Evolutionary conservation across 2,113 vertebrate genomes (phyloP), one percentile per base, ranked within the genome.

Genomic region (Phalacrocorax brasilianus): DNA sequence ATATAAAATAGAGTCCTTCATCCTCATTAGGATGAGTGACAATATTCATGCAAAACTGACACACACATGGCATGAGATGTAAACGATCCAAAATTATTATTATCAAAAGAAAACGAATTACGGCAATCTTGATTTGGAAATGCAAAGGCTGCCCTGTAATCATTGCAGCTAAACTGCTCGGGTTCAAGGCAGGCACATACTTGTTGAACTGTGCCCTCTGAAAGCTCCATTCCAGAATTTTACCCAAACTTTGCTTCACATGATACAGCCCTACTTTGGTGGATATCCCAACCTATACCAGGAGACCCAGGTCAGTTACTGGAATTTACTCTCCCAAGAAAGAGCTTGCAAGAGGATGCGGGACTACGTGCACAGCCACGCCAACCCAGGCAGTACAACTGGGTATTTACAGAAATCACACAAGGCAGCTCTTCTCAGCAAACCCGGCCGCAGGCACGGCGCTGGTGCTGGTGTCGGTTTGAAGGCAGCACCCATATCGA

Each of bases 401-500:
- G 30, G 5, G 3, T 62, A 6, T 83, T 83, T 73, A 53, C 22
- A 73, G 62, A 42, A 65, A 45, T 21, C 20, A 11, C 30, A 20
- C 56, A 32, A 38, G 88, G 45, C 53, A 53, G 12, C 18, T 40
- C 16, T 49, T 59, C 77, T 40, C 75, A 56, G 49, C 6, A 50
- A 67, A 67, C 17, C 52, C 0, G 0, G 8, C 68, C 3, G 0
- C 5, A 38, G 66, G 81, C 89, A 24, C 0, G 0, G 63, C 5
- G 0, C 67, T 70, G 17, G 90, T 1, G 2, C 70, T 19, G 2
- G 94, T 86, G 93, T 97, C 96, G 96, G 3, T 97, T 89, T 94
- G 97, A 98, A 98, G 93, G 95, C 97, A 97, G 94, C 97, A 97
- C 97, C 98, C 97, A 98, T 97, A 97, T 97, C 98, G 97, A 67